These are phyloP conservation scores for Lampris megalopsis DNA, from an alignment of 2,113 vertebrate genomes.

Conservation along the genomic window DNA sequence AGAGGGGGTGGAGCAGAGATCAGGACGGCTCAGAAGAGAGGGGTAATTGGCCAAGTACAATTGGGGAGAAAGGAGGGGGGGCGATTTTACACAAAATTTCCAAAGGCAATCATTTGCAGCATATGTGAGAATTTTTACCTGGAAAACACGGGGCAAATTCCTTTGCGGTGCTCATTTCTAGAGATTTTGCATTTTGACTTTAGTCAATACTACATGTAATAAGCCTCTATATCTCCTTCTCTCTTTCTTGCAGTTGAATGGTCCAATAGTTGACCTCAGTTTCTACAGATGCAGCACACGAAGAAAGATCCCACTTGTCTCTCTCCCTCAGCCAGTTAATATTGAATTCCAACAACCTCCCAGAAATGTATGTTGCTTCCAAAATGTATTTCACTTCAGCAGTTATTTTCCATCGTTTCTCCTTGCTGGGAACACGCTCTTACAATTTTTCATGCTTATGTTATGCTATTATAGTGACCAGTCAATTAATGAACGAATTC, in stretches of 20 bases:
- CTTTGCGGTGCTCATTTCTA: no score
- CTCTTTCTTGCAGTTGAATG: slow-evolving; percentile 69
- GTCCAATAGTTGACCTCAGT: slow-evolving; percentile 71
- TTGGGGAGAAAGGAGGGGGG: no score
- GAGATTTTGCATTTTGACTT: no score
- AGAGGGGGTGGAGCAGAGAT: no score
- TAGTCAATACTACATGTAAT: background rate
- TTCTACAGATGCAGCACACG: slow-evolving; percentile 80
- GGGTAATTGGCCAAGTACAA: no score
- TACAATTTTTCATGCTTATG: background rate
- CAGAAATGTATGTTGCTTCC: slow-evolving; percentile 59
- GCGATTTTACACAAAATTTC: no score
- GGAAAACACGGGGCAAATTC: no score
- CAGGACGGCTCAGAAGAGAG: no score
- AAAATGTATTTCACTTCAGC: no score
- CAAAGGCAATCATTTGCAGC: no score
- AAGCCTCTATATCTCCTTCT: background rate
- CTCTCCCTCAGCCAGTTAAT: slow-evolving; percentile 73
- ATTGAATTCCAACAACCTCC: slow-evolving; percentile 69
- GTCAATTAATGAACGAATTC: background rate
- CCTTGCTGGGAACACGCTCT: background rate
- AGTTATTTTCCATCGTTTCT: background rate
- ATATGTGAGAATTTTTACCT: no score
- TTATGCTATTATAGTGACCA: background rate
- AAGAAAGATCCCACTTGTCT: slow-evolving; percentile 70